phyloP scores from a whole-genome alignment of 2,113 vertebrate species.

The Aptenodytes patagonicus region DNA sequence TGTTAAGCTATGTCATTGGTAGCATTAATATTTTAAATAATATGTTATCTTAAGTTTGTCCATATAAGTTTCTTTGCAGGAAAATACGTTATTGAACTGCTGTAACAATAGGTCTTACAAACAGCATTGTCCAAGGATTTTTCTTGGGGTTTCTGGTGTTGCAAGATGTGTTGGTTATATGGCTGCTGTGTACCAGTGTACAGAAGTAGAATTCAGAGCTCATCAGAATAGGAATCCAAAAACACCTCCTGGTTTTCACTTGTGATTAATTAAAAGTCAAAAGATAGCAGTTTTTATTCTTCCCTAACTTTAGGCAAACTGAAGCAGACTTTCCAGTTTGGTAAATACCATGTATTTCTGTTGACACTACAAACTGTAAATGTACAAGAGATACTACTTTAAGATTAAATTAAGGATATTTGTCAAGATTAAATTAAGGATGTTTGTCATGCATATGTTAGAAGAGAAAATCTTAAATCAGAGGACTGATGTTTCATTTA shows the following conservation, averaged over 20 bases:
- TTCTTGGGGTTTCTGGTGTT: background rate
- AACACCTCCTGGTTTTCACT: background rate
- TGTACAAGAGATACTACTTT: background rate
- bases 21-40: background rate
- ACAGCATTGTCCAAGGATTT: background rate
- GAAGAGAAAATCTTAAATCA: background rate
- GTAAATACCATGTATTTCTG: background rate
- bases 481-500: background rate
- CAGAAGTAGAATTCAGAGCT: background rate
- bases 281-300: background rate
- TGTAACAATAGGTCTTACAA: background rate
- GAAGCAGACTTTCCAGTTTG: background rate
- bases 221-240: background rate
- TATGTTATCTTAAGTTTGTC: background rate
- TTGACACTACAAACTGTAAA: background rate
- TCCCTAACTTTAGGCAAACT: background rate
- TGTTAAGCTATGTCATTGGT: background rate
- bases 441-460: background rate
- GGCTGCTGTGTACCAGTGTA: background rate
- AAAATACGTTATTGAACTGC: background rate
- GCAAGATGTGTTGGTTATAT: background rate
- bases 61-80: background rate
- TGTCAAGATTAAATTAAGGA: background rate
- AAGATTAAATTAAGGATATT: background rate
- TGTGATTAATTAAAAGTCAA: background rate